Conservation (phyloP, 2,797 vertebrate genomes). For the Xenops minutus region DNA sequence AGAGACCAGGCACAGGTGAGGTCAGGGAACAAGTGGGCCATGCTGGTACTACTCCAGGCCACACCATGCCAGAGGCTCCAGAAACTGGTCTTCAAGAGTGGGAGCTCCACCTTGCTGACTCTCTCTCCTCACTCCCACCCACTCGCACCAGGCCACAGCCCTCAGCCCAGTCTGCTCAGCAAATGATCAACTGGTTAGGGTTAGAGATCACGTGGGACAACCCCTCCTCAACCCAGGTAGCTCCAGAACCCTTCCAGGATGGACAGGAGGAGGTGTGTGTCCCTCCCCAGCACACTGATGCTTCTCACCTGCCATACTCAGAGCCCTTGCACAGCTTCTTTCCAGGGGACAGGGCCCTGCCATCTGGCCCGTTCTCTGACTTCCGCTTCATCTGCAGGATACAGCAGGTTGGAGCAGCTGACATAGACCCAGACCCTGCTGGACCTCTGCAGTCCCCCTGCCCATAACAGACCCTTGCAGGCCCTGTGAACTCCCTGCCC, state of each 20-base stretch:
- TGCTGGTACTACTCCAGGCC: neutral
- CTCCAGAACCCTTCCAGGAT: neutral
- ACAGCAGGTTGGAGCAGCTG: neutral
- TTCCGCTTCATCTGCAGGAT: constrained; percentile 70
- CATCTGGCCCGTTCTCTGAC: constrained; percentile 34
- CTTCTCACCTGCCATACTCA: constrained; percentile 36
- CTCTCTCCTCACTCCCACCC: neutral
- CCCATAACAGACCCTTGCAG: neutral
- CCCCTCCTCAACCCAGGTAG: neutral
- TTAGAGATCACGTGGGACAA: neutral
- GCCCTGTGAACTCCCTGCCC: too few species aligned
- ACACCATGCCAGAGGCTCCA: neutral
- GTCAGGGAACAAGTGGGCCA: neutral
- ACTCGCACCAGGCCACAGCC: neutral
- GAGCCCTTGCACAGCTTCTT: constrained; percentile 70
- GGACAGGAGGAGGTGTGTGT: neutral
- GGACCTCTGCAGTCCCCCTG: neutral
- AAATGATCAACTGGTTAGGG: neutral
- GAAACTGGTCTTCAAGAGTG: rapidly evolving
- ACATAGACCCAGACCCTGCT: neutral
- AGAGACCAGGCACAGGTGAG: neutral
- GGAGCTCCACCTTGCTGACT: neutral
- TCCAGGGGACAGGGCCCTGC: constrained; percentile 51
- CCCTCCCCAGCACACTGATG: neutral
- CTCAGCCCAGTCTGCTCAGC: neutral